phyloP scores from a whole-genome alignment of 2,797 vertebrate genomes.

The Botia almorhae region DNA sequence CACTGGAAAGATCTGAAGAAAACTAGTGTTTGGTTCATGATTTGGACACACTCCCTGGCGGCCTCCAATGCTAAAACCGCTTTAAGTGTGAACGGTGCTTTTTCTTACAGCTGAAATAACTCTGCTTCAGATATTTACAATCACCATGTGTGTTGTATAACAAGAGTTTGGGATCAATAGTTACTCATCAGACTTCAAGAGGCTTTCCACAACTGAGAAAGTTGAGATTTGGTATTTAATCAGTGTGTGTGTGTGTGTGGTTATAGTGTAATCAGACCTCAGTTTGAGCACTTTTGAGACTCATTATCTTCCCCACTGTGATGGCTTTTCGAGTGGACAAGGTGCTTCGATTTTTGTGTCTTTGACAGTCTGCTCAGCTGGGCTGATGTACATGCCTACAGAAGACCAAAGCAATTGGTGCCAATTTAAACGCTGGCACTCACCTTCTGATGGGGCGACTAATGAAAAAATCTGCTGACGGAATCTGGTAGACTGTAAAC shows the following conservation, averaged over 20 bases:
- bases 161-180: conserved; percentile 14
- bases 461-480: conserved; percentile 3
- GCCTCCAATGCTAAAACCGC: too few species aligned
- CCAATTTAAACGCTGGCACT: neutral
- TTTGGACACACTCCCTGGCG: too few species aligned
- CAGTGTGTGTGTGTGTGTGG: conserved; percentile 1
- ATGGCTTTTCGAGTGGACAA: conserved; percentile 4
- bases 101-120: neutral
- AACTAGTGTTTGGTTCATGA: too few species aligned
- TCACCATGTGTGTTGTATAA: neutral
- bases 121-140: conserved; percentile 26
- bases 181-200: conserved; percentile 11
- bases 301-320: conserved; percentile 27
- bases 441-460: neutral
- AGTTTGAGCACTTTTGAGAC: conserved; percentile 25
- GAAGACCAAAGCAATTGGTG: neutral
- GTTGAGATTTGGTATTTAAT: conserved; percentile 1
- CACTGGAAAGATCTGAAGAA: neutral
- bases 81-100: too few species aligned
- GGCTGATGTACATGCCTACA: conserved; percentile 3
- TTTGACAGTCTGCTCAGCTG: conserved; percentile 16
- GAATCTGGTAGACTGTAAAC: neutral
- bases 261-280: conserved; percentile 5
- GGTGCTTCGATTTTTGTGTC: conserved; percentile 30
- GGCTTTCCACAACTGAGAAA: neutral